Percentiles rank a stretch among this genome's conserved stretches.
Conservation (phyloP, 2,113 vertebrate species). For the Amblyornis subalaris region DNA sequence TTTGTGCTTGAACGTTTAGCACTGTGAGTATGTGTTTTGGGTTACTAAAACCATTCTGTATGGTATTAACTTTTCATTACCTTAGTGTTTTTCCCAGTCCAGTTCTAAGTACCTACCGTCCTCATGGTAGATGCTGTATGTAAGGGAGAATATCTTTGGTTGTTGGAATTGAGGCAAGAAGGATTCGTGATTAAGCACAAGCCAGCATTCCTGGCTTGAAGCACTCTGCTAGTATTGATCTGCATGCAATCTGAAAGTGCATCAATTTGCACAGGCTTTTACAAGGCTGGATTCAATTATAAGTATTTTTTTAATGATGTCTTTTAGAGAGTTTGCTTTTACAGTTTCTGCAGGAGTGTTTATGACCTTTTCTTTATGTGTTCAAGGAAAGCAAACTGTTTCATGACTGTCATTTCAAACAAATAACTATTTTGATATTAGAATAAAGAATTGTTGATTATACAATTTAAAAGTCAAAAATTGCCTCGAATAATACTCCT, state of each 20-base stretch:
- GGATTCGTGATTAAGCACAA: not conserved
- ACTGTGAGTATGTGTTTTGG: conserved; percentile 81
- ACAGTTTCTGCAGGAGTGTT: not conserved
- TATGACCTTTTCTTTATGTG: not conserved
- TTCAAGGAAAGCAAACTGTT: not conserved
- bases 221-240: not conserved
- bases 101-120: not conserved
- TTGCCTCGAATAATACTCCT: not conserved
- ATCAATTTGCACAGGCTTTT: not conserved
- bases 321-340: not conserved
- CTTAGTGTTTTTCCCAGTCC: not conserved
- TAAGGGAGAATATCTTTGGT: not conserved
- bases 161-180: not conserved
- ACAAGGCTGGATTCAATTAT: not conserved
- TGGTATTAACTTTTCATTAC: not conserved
- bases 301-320: not conserved
- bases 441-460: not conserved
- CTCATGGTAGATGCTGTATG: not conserved
- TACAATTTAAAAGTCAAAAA: not conserved
- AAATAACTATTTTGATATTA: not conserved
- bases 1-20: conserved; percentile 90
- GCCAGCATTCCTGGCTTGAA: not conserved
- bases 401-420: not conserved
- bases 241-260: not conserved
- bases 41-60: not conserved